Evolutionary conservation across 2,888 invertebrate species (phyloP), one percentile per base, ranked within the genome.

Genomic region (Spilosoma lubricipeda): DNA sequence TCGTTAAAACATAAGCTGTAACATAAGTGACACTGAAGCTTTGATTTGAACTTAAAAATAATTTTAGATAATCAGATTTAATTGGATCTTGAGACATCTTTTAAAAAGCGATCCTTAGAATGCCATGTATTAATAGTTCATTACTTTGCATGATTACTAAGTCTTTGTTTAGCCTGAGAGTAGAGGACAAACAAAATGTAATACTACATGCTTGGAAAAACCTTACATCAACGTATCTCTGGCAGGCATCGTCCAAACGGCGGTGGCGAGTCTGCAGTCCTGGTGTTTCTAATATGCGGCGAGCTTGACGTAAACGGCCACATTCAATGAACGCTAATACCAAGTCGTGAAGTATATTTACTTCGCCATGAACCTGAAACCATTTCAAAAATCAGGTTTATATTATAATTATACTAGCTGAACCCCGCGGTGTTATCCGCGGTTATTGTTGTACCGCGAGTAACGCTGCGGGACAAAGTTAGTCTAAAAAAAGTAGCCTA

Each of bases 301-400:
- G 96, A 0, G 99, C 99, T 90, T 98, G 98, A 39, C 97, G 95
- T 73, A 97, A 90, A 30, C 98, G 96, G 0, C 98, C 98, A 84
- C 98, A 98, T 88, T 98, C 98, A 4, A 99, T 96, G 89, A 99
- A 99, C 2, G 97, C 97, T 67, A 98, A 96, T 8, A 98, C 98
- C 81, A 99, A 95, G 90, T 98, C 98, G 85, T 98, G 97, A 9
- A 99, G 96, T 80, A 98, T 97, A 88, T 98, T 98, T 64, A 97
- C 97, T 93, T 99, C 98, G 7, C 98, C 98, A 80, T 98, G 97
- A 59, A 95, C 94, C 95, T 95, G 82, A 20, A 52, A 30, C 27
- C 36, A 20, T 33, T 42, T 33, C 0, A 52, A 23, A 33, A 45
- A 66, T 7, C 7, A 52, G 52, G 20, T 23, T n/a, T n/a, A n/a